Evolutionary conservation across 2,113 vertebrate genomes (phyloP).

Genomic region (Cephalopholis sonnerati): DNA sequence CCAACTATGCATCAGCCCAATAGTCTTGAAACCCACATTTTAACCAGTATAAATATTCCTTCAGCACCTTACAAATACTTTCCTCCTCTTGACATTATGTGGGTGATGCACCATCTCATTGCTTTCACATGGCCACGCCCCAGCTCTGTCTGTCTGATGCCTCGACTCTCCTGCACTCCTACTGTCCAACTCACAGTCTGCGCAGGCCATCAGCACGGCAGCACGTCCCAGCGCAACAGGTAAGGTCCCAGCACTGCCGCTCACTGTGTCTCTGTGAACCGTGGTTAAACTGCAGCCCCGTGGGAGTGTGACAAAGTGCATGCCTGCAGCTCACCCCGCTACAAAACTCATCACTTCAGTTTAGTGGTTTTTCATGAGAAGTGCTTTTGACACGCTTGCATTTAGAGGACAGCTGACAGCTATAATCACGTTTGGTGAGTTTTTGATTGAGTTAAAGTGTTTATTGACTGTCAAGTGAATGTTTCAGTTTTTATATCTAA

Average conservation of each 20-base stretch:
- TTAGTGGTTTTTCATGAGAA: background rate
- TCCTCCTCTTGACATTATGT: constrained; percentile 1
- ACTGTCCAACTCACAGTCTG: constrained; percentile 50
- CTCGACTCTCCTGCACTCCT: constrained; percentile 34
- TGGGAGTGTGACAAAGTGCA: constrained; percentile 25
- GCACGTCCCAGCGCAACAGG: constrained; percentile 80
- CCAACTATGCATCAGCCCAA: background rate
- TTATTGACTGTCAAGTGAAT: background rate
- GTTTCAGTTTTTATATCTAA: background rate
- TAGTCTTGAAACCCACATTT: background rate
- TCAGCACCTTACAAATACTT: constrained; percentile 1
- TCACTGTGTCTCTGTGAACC: background rate
- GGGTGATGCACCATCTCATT: constrained; percentile 8
- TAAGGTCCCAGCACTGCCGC: constrained; percentile 67
- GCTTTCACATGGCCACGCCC: constrained; percentile 74
- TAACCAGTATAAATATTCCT: background rate
- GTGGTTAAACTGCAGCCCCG: constrained; percentile 5
- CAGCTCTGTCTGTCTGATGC: constrained; percentile 44
- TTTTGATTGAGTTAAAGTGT: background rate
- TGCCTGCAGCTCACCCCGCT: constrained; percentile 5
- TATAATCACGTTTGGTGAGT: background rate
- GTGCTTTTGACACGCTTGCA: background rate
- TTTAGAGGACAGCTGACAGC: background rate
- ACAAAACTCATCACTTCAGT: constrained; percentile 6
- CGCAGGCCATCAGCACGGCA: constrained; percentile 67